phyloP scores from a whole-genome alignment of 2,888 invertebrate species.

The Diploptera punctata region DNA sequence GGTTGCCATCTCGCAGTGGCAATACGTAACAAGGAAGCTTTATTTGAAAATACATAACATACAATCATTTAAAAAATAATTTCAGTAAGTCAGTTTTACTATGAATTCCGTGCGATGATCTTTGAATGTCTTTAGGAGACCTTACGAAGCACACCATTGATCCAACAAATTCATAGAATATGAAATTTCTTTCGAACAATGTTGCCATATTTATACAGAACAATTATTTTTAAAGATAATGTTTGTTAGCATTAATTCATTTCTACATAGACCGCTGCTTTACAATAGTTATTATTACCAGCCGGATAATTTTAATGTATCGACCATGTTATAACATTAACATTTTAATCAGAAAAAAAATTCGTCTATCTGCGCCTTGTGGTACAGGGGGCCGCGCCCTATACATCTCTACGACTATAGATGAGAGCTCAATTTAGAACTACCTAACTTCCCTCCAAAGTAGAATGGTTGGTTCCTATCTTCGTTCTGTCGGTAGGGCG shows the following conservation, averaged over 20 bases:
- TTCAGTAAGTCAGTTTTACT: too few species aligned
- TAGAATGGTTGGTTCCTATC: conserved; percentile 58
- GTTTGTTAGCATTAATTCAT: too few species aligned
- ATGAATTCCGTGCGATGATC: too few species aligned
- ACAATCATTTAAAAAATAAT: conserved; percentile 1
- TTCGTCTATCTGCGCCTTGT: too few species aligned
- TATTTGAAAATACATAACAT: background rate
- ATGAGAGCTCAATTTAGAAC: conserved; percentile 35
- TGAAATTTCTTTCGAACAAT: conserved; percentile 1
- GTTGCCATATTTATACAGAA: conserved; percentile 9
- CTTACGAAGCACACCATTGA: conserved; percentile 3
- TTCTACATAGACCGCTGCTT: too few species aligned
- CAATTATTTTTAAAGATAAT: background rate
- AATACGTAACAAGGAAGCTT: background rate
- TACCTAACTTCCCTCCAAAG: conserved; percentile 52
- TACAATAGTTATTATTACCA: too few species aligned
- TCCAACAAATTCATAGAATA: conserved; percentile 14
- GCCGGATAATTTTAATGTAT: too few species aligned
- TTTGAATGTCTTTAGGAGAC: background rate
- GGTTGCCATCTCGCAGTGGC: background rate
- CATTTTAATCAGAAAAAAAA: too few species aligned
- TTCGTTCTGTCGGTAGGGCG: conserved; percentile 55
- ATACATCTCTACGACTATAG: conserved; percentile 46
- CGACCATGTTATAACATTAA: too few species aligned
- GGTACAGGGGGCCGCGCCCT: conserved; percentile 39